Base-by-base conservation (phyloP, 2,797 vertebrate genomes). In the Enteromius treurensis region DNA sequence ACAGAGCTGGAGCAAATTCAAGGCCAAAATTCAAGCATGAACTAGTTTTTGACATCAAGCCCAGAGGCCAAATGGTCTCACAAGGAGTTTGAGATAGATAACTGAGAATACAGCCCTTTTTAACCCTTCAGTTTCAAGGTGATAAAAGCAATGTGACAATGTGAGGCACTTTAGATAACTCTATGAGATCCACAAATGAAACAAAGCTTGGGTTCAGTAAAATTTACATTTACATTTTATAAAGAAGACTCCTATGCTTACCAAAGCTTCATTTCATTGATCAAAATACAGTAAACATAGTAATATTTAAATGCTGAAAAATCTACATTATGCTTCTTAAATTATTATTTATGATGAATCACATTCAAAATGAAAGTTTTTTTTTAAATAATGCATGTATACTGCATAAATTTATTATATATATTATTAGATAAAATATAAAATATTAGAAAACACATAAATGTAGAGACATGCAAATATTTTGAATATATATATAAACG, bases 1-100 rank as follows among this genome's bases (percentile, higher is more conserved):
- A 76, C 58, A 76, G 13, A 58, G 53, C 51, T 75, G 11, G 5
- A 75, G 51, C 21, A 40, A 58, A 58, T 51, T 75, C 73, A 75
- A 75, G 73, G 32, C 73, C 29, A 51, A 74, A 74, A 32, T 34
- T 5, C 15, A 53, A 51, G 23, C n/a, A 26, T 58, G 23, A 13
- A 26, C 55, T 26, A 60, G 26, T 21, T 75, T 75, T 75, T 75
- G 49, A 34, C 71, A 75, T n/a, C 29, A 55, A 37, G 13, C 53
- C 49, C 29, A 34, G 71, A 55, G 10, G 49, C 3, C 19, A 51
- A 29, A 7, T 49, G 26, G 29, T 53, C 15, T 23, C 34, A 60
- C 40, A 42, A 1, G 40, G 34, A 77, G n/a, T 60, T 23, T 26
- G 14, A 9, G 34, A 15, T 40, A 58, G 71, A 40, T 10, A 77